A percentile compares a stretch with the other conserved stretches of the same genome.
phyloP scores from a whole-genome alignment of 2,888 invertebrate species.

The Eupithecia subumbrata region DNA sequence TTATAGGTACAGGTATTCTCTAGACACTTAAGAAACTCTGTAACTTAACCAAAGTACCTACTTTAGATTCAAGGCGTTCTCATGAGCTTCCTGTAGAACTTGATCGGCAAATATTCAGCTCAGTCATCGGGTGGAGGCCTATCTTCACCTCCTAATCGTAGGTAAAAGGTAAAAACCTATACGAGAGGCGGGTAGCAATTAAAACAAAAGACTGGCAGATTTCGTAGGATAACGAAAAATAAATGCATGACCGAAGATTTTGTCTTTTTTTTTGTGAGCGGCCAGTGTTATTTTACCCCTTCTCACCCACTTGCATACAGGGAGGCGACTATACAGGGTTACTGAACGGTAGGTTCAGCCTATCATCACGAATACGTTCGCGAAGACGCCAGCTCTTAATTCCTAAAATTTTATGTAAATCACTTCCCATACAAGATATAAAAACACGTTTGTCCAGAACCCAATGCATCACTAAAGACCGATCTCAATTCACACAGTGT shows the following conservation, averaged over 20 bases:
- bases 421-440: too few relatives aligned
- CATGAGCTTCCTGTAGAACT: conserved; percentile 1
- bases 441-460: too few relatives aligned
- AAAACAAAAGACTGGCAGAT: neutral
- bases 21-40: conserved; percentile 2
- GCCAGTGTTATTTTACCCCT: neutral
- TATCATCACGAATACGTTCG: too few relatives aligned
- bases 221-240: neutral
- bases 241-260: neutral
- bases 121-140: too few relatives aligned
- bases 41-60: conserved; percentile 5
- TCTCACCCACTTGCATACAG: neutral
- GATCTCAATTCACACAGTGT: too few relatives aligned
- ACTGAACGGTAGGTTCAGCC: too few relatives aligned
- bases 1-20: neutral
- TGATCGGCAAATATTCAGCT: neutral
- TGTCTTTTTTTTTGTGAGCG: neutral
- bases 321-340: too few relatives aligned
- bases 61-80: conserved; percentile 7
- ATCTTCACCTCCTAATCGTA: neutral
- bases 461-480: too few relatives aligned
- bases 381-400: too few relatives aligned
- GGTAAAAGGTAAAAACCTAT: too few relatives aligned
- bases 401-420: too few relatives aligned
- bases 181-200: neutral